Evolutionary conservation across 2,888 invertebrate genomes (phyloP).

Genomic region (Thymelicus sylvestris): DNA sequence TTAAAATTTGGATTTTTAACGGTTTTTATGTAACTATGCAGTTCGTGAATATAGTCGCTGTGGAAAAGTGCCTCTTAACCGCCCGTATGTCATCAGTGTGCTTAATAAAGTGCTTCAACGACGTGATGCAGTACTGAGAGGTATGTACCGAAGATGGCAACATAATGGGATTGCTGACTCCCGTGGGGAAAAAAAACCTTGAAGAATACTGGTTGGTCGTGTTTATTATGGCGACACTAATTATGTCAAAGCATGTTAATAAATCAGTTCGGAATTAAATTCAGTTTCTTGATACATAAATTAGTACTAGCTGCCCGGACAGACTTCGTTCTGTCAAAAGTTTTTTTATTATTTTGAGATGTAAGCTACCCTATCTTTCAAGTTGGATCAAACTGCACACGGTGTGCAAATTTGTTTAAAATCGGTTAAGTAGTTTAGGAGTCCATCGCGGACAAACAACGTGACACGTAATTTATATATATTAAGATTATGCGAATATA

Average conservation of each 20-base stretch:
- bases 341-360: no score
- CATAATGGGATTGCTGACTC: conserved; percentile 43
- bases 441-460: no score
- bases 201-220: conserved; percentile 19
- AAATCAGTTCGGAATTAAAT: background rate
- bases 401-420: no score
- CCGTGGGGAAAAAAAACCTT: conserved; percentile 30
- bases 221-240: conserved; percentile 37
- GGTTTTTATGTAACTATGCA: background rate
- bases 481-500: no score
- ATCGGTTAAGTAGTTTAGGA: no score
- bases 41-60: background rate
- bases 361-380: no score
- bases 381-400: no score
- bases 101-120: conserved; percentile 39
- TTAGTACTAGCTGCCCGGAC: no score
- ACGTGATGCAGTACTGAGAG: conserved; percentile 24
- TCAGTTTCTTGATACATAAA: background rate
- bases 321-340: no score
- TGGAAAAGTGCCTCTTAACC: background rate
- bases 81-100: conserved; percentile 8
- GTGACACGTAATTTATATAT: no score
- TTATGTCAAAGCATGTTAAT: conserved; percentile 41
- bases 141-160: conserved; percentile 44
- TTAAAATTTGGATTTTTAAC: no score